phyloP scores from a whole-genome alignment of 1,140 invertebrate species.

The Brachionus plicatilis region DNA sequence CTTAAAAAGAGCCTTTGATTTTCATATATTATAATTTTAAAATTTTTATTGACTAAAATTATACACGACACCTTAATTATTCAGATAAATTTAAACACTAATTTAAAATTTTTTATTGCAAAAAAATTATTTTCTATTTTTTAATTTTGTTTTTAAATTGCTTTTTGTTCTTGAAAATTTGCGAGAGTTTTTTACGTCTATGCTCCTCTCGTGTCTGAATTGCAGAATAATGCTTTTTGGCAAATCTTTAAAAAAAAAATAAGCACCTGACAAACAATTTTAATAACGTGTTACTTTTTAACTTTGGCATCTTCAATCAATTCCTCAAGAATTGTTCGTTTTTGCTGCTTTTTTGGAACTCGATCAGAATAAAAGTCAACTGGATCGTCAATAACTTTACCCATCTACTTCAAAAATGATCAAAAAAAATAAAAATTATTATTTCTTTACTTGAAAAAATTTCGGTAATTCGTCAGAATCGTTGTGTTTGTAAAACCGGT shows the following conservation, averaged over 20 bases:
- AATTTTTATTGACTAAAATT: no score
- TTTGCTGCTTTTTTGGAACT: constrained; percentile 76
- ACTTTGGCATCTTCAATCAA: constrained; percentile 79
- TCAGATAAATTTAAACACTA: no score
- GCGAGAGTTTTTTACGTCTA: constrained; percentile 24
- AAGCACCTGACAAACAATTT: neutral
- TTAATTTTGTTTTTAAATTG: neutral
- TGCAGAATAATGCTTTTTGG: constrained; percentile 27
- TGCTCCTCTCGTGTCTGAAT: constrained; percentile 29
- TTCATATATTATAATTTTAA: no score
- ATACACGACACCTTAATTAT: no score
- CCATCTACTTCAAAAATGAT: constrained; percentile 52
- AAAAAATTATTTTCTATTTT: constrained; percentile 16
- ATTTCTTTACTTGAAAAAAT: constrained; percentile 72
- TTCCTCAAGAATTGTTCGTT: constrained; percentile 82
- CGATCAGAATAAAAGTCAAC: constrained; percentile 63
- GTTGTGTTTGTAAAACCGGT: constrained; percentile 87
- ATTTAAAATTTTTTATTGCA: neutral
- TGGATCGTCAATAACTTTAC: constrained; percentile 58
- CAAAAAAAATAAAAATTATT: neutral
- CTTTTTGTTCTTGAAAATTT: constrained; percentile 37
- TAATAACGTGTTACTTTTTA: constrained; percentile 62
- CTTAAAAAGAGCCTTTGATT: no score
- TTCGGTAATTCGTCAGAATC: constrained; percentile 75
- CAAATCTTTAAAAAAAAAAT: constrained; percentile 16